Base-by-base conservation (phyloP, 2,113 vertebrate species). In the Sander vitreus region DNA sequence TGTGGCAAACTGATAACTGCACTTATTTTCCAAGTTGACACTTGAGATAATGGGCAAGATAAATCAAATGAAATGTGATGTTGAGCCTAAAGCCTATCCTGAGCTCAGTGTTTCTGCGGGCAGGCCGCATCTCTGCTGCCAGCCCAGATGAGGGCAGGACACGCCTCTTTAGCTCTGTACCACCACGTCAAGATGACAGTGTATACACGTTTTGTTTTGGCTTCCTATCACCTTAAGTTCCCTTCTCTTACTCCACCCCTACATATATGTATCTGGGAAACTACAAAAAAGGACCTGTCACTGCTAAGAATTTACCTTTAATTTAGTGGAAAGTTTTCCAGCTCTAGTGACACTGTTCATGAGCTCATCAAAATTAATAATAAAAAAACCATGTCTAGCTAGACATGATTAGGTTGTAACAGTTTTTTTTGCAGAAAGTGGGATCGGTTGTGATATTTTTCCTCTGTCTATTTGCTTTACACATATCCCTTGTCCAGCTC, bases 381-480 rank as follows among this genome's bases (percentile, higher is more conserved):
- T 11, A 43, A 43, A 43, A 39, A 43, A 43, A 43, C 39, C 11
- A 10, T 43, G 43, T 27, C 48, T 0, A 19, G 8, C 18, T 57
- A 5, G n/a, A 67, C 36, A 1, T 45, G 8, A n/a, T 60, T 39
- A 54, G 55, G 14, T 15, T 58, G 8, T 8, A 3, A 27, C 48
- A 36, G 6, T 33, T 33, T 33, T 43, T 64, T 70, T 15, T 39
- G 45, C 21, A 70, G 14, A n/a, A 78, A 81, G 45, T 43, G 36
- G 54, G 8, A 33, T 15, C 25, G 25, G 47, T 16, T 48, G 14
- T 36, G 23, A 25, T 70, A 81, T 58, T 57, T 73, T 73, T n/a
- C n/a, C 65, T 18, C 27, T 6, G 60, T 64, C 62, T 21, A 55
- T 83, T 72, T 85, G 60, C 72, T 81, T 86, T 71, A 73, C 88